Evolutionary conservation across 2,113 vertebrate species (phyloP).

Genomic region (Pardalotus punctatus): DNA sequence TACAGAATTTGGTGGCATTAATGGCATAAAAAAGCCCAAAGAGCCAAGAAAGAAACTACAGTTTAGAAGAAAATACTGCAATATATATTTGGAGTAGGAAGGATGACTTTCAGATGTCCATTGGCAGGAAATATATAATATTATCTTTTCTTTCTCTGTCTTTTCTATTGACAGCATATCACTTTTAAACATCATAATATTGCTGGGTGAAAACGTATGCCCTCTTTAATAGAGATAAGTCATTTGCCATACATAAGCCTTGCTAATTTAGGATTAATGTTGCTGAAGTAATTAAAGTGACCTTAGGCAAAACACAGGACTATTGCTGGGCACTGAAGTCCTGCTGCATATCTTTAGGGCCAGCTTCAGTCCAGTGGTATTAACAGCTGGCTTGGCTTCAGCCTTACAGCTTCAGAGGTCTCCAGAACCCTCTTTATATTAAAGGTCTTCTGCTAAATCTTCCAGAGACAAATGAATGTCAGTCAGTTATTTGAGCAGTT

Average conservation of each 20-base stretch:
- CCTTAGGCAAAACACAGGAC: background rate
- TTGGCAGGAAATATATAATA: background rate
- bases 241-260: conserved; percentile 3
- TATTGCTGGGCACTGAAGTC: background rate
- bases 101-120: conserved; percentile 24
- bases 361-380: background rate
- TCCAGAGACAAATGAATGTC: conserved; percentile 25
- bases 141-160: background rate
- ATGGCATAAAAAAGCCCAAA: background rate
- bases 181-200: conserved; percentile 27
- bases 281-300: conserved; percentile 58
- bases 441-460: background rate
- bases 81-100: background rate
- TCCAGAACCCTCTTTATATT: background rate
- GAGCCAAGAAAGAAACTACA: background rate
- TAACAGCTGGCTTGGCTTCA: background rate
- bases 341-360: background rate
- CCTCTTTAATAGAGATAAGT: conserved; percentile 15
- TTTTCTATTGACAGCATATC: conserved; percentile 11
- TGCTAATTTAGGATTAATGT: conserved; percentile 59
- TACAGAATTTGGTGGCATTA: background rate
- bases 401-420: background rate
- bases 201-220: background rate
- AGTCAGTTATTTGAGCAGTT: background rate
- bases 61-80: background rate